Conservation (phyloP, 2,888 invertebrate genomes). For the Coremacera marginata region DNA sequence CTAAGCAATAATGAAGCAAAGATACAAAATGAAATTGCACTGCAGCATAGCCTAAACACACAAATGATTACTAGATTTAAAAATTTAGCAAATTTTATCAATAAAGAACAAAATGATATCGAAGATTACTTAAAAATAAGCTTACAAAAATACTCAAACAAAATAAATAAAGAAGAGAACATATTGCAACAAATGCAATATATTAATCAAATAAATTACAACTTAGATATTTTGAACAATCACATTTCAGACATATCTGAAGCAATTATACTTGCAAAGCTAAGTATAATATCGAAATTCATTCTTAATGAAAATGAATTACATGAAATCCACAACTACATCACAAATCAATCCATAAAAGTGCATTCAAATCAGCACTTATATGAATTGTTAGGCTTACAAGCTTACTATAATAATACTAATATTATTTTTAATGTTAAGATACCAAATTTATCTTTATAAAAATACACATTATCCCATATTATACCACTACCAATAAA, state of each 20-base stretch:
- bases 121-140: slow-evolving; percentile 8
- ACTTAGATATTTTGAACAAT: slow-evolving; percentile 39
- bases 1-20: background rate
- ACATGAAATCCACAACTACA: slow-evolving; percentile 32
- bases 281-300: slow-evolving; percentile 45
- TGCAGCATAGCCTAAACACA: slow-evolving; percentile 5
- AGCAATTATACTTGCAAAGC: slow-evolving; percentile 42
- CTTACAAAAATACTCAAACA: no score
- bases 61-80: slow-evolving; percentile 43
- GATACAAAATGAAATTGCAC: no score
- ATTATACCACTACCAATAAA: slow-evolving; percentile 44
- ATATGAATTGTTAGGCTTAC: slow-evolving; percentile 43
- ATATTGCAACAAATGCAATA: slow-evolving; percentile 38
- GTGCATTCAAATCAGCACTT: slow-evolving; percentile 41
- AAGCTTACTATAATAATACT: slow-evolving; percentile 41
- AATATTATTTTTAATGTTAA: slow-evolving; percentile 46
- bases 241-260: slow-evolving; percentile 42
- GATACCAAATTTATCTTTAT: slow-evolving; percentile 38
- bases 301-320: slow-evolving; percentile 43
- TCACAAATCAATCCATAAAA: slow-evolving; percentile 37
- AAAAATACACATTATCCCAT: slow-evolving; percentile 36
- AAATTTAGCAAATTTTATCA: slow-evolving; percentile 45
- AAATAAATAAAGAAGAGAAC: slow-evolving; percentile 4
- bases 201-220: slow-evolving; percentile 38
- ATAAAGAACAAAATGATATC: slow-evolving; percentile 42